Conservation (phyloP, 2,888 invertebrate species). For the Eupithecia pulchellata region DNA sequence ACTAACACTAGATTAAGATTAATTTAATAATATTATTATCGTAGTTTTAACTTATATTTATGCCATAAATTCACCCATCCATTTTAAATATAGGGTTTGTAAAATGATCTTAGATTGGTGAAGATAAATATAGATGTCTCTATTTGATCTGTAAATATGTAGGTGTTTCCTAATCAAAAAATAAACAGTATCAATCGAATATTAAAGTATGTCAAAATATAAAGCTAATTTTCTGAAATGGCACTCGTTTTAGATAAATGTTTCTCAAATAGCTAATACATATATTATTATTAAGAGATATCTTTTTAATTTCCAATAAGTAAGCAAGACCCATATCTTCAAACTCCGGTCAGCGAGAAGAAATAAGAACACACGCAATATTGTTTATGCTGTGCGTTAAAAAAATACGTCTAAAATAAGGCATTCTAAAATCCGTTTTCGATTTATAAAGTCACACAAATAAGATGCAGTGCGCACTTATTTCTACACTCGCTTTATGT, state of each 20-base stretch:
- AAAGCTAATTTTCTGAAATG: constrained; percentile 2
- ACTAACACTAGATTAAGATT: constrained; percentile 32
- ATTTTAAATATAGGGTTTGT: constrained; percentile 1
- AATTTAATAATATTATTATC: constrained; percentile 18
- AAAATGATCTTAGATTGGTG: not conserved
- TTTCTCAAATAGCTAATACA: not conserved
- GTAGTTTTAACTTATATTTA: constrained; percentile 22
- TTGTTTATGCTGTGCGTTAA: not conserved
- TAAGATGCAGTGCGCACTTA: not conserved
- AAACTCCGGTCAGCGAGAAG: not conserved
- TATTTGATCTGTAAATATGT: constrained; percentile 8
- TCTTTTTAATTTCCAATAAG: not conserved
- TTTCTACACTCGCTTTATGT: not conserved
- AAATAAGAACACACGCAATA: not conserved
- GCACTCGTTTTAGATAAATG: not conserved
- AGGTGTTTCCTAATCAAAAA: not conserved
- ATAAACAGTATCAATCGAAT: not conserved
- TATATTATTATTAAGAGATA: not conserved
- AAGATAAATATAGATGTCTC: not conserved
- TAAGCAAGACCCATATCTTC: not conserved
- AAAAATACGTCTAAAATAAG: not conserved
- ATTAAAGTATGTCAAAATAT: not conserved
- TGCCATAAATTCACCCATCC: constrained; percentile 17
- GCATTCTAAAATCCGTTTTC: not conserved
- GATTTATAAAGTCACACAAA: not conserved